Evolutionary conservation across 2,113 vertebrate genomes (phyloP), one percentile per base, ranked within the genome.

Genomic region (Spheniscus mendiculus): DNA sequence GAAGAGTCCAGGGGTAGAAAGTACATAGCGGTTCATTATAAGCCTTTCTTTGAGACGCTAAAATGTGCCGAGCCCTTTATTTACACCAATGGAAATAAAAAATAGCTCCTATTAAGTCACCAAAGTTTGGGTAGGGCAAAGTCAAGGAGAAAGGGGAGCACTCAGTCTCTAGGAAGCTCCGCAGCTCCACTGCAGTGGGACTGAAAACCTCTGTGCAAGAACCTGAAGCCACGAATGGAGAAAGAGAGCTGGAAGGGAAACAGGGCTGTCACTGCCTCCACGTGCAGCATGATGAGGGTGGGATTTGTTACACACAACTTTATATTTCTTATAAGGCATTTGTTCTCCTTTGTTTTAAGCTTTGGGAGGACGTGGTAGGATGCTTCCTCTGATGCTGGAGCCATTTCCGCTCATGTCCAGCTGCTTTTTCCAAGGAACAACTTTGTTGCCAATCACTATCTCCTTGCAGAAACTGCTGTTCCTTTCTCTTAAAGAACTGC

Each of bases 281-380:
- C 0, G 0, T 78, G 59, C 30, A 67, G n/a, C 1, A 1, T 10
- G n/a, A 42, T 12, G 32, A 85, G 36, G 9, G 27, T 50, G 40
- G 53, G 40, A 69, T 82, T 79, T 83, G n/a, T 83, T 87, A 67
- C 7, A 30, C 4, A 9, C 10, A 11, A 40, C 58, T 49, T 77
- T n/a, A 8, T 47, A 25, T 52, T 72, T 84, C 45, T 87, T 61
- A 32, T 20, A 52, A 67, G 47, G 26, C 14, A 34, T 56, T 77
- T 76, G 4, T 34, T 71, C 53, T 80, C 22, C 42, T 55, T 81
- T 49, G 12, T 23, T 86, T 69, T 69, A 85, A 63, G 30, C 18
- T 49, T 77, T 44, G 44, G 38, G 38, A 82, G 11, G 53, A 77
- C 0, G 0, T 47, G 29, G 32, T 26, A 44, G 62, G 62, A 85